Percentiles rank a stretch among this genome's conserved stretches.
phyloP scores from a whole-genome alignment of 2,797 vertebrate species.

The Xenentodon cancila region DNA sequence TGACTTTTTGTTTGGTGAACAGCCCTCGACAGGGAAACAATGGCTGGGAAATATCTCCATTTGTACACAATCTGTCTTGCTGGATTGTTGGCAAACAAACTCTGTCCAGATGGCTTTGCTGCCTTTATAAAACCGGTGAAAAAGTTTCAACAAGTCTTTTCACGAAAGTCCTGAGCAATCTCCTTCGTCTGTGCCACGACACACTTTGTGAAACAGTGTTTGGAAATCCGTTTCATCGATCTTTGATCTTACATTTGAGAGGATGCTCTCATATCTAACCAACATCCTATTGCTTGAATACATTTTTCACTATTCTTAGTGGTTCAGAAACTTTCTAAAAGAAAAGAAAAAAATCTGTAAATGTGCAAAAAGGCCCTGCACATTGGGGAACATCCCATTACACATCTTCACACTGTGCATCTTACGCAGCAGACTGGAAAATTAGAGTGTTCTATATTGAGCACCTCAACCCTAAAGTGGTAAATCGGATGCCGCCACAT shows the following conservation, averaged over 20 bases:
- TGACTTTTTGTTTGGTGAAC: no score
- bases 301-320: not conserved
- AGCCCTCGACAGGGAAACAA: no score
- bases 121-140: no score
- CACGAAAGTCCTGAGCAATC: no score
- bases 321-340: constrained; percentile 9
- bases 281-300: not conserved
- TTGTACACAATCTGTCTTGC: no score
- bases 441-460: constrained; percentile 58
- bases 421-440: constrained; percentile 54
- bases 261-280: not conserved
- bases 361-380: constrained; percentile 18
- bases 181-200: not conserved
- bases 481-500: constrained; percentile 66
- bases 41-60: no score
- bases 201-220: no score
- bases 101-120: no score
- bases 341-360: constrained; percentile 1
- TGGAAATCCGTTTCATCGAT: not conserved
- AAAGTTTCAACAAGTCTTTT: no score
- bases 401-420: constrained; percentile 50
- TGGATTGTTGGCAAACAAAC: no score
- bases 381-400: constrained; percentile 26
- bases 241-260: not conserved
- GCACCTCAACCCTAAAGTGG: constrained; percentile 58